Evolutionary conservation across 2,888 invertebrate genomes (phyloP).

Genomic region (Agonopterix arenella): DNA sequence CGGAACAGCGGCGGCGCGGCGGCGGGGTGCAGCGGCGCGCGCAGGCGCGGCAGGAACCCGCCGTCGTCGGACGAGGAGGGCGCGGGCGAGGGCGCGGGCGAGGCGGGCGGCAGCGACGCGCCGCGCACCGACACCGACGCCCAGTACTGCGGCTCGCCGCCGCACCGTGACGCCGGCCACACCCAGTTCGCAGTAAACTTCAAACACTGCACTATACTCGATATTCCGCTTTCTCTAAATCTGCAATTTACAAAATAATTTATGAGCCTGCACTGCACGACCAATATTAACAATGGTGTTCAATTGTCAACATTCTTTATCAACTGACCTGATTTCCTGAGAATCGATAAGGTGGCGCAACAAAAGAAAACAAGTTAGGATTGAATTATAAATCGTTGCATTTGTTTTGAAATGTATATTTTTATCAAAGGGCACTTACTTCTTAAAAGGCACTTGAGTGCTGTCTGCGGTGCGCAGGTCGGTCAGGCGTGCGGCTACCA

Average conservation of each 20-base stretch:
- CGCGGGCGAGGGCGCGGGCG: conserved; percentile 51
- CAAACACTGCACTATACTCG: conserved; percentile 87
- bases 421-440: conserved; percentile 81
- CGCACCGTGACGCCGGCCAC: conserved; percentile 85
- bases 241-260: conserved; percentile 52
- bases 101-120: conserved; percentile 26
- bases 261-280: too few species aligned
- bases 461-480: conserved; percentile 95
- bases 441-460: conserved; percentile 99
- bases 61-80: conserved; percentile 87
- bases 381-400: conserved; percentile 1
- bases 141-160: conserved; percentile 47
- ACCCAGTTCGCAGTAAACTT: conserved; percentile 81
- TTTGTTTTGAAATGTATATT: not conserved
- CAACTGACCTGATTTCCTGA: conserved; percentile 68
- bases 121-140: conserved; percentile 20
- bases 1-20: conserved; percentile 75
- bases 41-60: conserved; percentile 82
- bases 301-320: not conserved
- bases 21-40: conserved; percentile 76
- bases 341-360: conserved; percentile 24
- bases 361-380: conserved; percentile 14
- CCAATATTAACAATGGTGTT: too few species aligned
- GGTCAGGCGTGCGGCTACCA: conserved; percentile 97
- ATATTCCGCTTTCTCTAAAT: conserved; percentile 96